Evolutionary conservation across 2,888 invertebrate species (phyloP), one percentile per base, ranked within the genome.

Genomic region (Frankliniella fusca): DNA sequence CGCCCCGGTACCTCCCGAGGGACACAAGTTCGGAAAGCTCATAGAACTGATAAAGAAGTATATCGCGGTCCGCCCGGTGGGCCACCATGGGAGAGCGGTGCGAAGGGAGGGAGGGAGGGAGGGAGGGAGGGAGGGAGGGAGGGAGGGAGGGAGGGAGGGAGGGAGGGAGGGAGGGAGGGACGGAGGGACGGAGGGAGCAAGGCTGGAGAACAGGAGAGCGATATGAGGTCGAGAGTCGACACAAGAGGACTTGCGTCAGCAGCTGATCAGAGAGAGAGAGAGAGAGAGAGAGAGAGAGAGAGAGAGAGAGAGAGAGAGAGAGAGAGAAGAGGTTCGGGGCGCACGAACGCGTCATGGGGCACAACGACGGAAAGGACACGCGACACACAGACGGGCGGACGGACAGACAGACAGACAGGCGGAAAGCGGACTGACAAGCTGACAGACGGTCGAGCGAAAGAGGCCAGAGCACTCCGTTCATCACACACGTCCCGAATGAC

Each of bases 11-110:
- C 70, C 23, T 76, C 70, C 70, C 70, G 23, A 10, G 70, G 27
- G 70, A 76, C 70, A 1, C 70, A 27, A 76, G 70, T 76, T 76
- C 23, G 27, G 70, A 27, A 10, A 76, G 70, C 70, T 76, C 70
- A 76, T 76, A 76, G 70, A 76, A 76, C 70, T 76, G 70, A 76
- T 76, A 76, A 76, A 76, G 70, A 27, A 27, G 23, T 11, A 23
- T 76, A 76, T 8, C 12, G 12, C 70, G 70, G 27, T n/a, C 61
- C 20, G 61, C 61, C 7, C 61, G 61, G 61, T n/a, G 61, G 23
- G n/a, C 70, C n/a, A 23, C n/a, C 11, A 23, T 7, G 65, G 15
- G n/a, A 9, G n/a, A 23, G n/a, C 23, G 2, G 70, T 11, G 70
- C 0, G 23, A 0, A 2, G 23, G 27, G 23, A 23, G 70, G 27